phyloP scores from a whole-genome alignment of 37 sponge, comb jelly and placozoan genomes.

The Ianthella basta region DNA sequence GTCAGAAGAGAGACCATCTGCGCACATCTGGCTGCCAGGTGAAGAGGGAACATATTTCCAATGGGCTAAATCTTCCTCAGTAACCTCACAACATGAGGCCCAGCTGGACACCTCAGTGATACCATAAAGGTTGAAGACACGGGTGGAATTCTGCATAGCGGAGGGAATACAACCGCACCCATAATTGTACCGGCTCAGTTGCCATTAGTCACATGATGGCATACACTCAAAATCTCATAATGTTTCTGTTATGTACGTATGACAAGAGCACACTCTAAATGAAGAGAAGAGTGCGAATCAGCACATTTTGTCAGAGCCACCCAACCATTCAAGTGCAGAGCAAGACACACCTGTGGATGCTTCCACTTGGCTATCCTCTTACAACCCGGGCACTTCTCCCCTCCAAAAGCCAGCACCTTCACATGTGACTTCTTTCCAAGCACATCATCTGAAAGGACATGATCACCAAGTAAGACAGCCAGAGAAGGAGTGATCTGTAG shows the following conservation, averaged over 20 bases:
- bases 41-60: too few species aligned
- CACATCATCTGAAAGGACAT: slow-evolving; percentile 11
- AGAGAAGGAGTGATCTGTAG: slow-evolving; percentile 17
- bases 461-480: slow-evolving; percentile 9
- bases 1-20: neutral
- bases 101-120: slow-evolving; percentile 96
- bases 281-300: too few species aligned
- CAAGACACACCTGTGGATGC: slow-evolving; percentile 50
- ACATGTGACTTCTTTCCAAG: slow-evolving; percentile 55
- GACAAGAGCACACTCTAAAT: too few species aligned
- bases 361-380: slow-evolving; percentile 47
- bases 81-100: slow-evolving; percentile 72
- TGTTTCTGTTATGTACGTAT: too few species aligned
- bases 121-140: slow-evolving; percentile 89
- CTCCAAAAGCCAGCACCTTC: slow-evolving; percentile 87
- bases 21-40: too few species aligned
- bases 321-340: too few species aligned
- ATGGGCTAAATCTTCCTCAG: neutral
- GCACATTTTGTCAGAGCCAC: too few species aligned
- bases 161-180: neutral
- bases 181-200: too few species aligned
- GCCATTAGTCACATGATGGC: too few species aligned
- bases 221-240: too few species aligned
- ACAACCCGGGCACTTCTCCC: slow-evolving; percentile 73
- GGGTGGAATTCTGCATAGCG: slow-evolving; percentile 59